Base-by-base conservation (phyloP, 1,140 invertebrate genomes). In the Glomeris maerens region DNA sequence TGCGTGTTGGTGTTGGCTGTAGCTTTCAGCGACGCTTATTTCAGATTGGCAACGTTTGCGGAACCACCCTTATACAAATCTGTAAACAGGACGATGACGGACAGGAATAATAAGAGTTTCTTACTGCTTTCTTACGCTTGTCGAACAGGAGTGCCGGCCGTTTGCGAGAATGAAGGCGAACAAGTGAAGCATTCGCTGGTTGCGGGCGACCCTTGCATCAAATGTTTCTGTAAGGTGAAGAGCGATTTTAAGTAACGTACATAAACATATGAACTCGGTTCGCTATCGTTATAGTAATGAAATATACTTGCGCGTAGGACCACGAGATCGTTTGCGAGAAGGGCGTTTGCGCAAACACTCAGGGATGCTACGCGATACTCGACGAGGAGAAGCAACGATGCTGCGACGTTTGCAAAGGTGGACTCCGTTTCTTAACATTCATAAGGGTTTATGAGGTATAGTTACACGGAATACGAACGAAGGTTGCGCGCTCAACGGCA, bases 401-500 rank as follows among this genome's bases (percentile, higher is more conserved):
- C 58, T 83, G 81, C 61, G 68, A 72, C 52, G 71, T 70, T 59
- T 83, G 80, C 56, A 80, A 80, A 78, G 79, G 80, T 42, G 17
- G 17, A 10, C 31, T 17, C 31, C 25, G 20, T 42, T 10, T 42
- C 40, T 42, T 42, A 42, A 25, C 25, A 52, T 3, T 45, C 44
- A 40, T 36, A 36, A 36, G 10, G 10, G 10, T 36, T 17, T 13
- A 17, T 36, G 31, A 13, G 17, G 10, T 36, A 36, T 13, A 13
- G 10, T 36, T 13, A 36, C 10, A 13, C 17, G 10, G 31, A 13
- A 17, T 38, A 1, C 47, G 17, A 52, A n/a, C 45, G 14, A 42
- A 84, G 84, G 83, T 14, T 91, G 87, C 65, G 70, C 76, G 47
- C 78, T 78, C 61, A 78, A 81, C 25, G 81, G 83, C 3, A 66